Conservation (phyloP, 2,888 invertebrate species). For the Chesias legatella region DNA sequence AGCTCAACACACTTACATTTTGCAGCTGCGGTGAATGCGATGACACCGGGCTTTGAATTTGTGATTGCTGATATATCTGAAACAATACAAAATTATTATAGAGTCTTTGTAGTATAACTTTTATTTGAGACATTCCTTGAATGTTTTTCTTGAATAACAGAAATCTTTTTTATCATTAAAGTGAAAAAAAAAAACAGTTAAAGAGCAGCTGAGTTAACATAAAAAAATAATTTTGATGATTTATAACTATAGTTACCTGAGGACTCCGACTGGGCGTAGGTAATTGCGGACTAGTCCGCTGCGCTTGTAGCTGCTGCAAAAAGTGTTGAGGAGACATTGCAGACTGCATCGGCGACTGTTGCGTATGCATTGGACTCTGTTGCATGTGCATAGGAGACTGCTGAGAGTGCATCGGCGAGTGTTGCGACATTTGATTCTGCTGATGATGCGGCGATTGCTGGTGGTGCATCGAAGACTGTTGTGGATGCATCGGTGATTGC, state of each 20-base stretch:
- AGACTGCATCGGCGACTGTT: slow-evolving; percentile 59
- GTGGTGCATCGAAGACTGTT: slow-evolving; percentile 37
- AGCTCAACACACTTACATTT: slow-evolving; percentile 50
- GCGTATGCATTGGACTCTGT: slow-evolving; percentile 57
- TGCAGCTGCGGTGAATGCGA: slow-evolving; percentile 75
- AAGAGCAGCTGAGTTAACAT: too few relatives aligned
- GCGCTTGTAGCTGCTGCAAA: slow-evolving; percentile 64
- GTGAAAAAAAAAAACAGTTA: too few relatives aligned
- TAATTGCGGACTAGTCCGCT: slow-evolving; percentile 70
- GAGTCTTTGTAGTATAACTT: not conserved
- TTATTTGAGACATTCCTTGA: too few relatives aligned
- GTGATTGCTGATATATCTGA: slow-evolving; percentile 74
- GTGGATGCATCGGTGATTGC: slow-evolving; percentile 58
- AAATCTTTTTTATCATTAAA: too few relatives aligned
- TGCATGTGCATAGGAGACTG: slow-evolving; percentile 56
- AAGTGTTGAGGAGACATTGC: slow-evolving; percentile 58
- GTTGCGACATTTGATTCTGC: slow-evolving; percentile 42
- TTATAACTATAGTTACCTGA: slow-evolving; percentile 48
- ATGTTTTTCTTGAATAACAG: too few relatives aligned
- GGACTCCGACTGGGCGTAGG: slow-evolving; percentile 75
- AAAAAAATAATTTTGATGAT: not conserved
- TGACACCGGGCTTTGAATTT: slow-evolving; percentile 72
- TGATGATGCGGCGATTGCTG: slow-evolving; percentile 46
- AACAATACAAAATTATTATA: slow-evolving; percentile 3
- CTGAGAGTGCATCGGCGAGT: slow-evolving; percentile 52